Percentiles rank a stretch among this genome's conserved stretches.
Conservation (phyloP, 2,888 invertebrate genomes). For the Agrochola lychnidis region DNA sequence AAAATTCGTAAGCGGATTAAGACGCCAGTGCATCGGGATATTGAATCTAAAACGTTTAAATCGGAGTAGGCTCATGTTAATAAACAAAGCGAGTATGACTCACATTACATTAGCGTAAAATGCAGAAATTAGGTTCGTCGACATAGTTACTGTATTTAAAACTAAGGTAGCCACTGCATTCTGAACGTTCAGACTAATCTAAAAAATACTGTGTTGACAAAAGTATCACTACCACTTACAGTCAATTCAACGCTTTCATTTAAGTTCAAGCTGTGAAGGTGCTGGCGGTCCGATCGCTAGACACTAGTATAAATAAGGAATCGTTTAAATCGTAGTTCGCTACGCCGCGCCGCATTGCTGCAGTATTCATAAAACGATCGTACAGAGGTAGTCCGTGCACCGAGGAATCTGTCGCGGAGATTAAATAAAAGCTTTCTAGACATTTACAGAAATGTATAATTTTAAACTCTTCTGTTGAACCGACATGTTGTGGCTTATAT, state of each 20-base stretch:
- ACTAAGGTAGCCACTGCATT: background rate
- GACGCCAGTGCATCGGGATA: background rate
- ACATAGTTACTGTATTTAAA: slow-evolving; percentile 7
- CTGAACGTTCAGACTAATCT: background rate
- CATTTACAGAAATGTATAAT: slow-evolving; percentile 1
- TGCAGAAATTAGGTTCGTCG: background rate
- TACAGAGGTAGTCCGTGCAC: slow-evolving; percentile 23
- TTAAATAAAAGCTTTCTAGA: slow-evolving; percentile 26
- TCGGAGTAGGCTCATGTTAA: background rate
- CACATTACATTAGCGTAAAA: background rate
- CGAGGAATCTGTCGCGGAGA: slow-evolving; percentile 23
- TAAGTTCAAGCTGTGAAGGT: slow-evolving; percentile 21
- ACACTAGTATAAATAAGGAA: slow-evolving; percentile 29
- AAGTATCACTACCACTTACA: slow-evolving; percentile 10
- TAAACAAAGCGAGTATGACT: slow-evolving; percentile 20
- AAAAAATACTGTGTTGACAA: background rate
- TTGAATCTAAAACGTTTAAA: background rate
- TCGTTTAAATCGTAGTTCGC: slow-evolving; percentile 27
- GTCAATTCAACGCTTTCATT: slow-evolving; percentile 4
- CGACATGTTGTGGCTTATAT: background rate
- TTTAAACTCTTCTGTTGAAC: background rate
- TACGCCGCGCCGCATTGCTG: slow-evolving; percentile 24
- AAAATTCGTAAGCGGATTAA: background rate
- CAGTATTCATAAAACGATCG: slow-evolving; percentile 31
- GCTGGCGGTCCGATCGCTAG: background rate